phyloP scores from a whole-genome alignment of 2,888 invertebrate species.

The Leucophenga montana region DNA sequence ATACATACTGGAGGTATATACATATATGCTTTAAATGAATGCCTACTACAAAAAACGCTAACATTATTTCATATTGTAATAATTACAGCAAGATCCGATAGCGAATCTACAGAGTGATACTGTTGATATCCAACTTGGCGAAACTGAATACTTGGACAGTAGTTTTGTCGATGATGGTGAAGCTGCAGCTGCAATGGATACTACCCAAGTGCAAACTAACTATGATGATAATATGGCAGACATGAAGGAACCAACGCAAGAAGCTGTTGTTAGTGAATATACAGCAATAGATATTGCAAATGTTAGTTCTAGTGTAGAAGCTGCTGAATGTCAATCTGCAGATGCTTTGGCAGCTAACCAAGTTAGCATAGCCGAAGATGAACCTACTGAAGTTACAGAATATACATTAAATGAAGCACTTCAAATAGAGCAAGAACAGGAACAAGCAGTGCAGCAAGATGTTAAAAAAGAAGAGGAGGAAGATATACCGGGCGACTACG shows the following conservation, averaged over 20 bases:
- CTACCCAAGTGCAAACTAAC: no score
- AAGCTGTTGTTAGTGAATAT: no score
- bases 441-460: neutral
- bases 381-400: neutral
- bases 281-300: no score
- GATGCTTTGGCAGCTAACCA: no score
- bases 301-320: no score
- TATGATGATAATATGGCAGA: no score
- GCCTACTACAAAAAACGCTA: neutral
- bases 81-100: slow-evolving; percentile 6
- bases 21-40: no score
- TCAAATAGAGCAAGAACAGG: neutral
- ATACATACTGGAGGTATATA: neutral
- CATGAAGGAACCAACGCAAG: no score
- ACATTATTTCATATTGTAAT: no score
- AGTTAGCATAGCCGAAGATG: neutral
- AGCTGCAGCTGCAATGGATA: neutral
- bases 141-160: neutral
- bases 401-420: neutral
- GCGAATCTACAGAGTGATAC: neutral
- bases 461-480: slow-evolving; percentile 29
- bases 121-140: neutral
- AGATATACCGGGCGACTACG: slow-evolving; percentile 41
- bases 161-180: neutral
- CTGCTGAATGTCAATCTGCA: no score